Evolutionary conservation across 2,888 invertebrate genomes (phyloP), one percentile per base, ranked within the genome.

Genomic region (Heliconius ethilla): DNA sequence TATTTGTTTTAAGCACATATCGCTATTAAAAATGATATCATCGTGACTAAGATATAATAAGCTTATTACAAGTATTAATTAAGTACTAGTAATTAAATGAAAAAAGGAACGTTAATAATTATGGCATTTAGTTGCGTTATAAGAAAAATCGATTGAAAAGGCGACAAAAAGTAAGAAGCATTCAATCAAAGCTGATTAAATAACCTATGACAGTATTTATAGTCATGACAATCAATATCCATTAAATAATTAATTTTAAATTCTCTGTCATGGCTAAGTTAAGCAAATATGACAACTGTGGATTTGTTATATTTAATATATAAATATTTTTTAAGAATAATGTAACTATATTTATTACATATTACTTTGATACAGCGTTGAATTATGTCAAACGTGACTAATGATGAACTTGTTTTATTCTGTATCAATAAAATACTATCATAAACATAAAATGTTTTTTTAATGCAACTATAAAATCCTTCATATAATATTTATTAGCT

Each of bases 1-100:
- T 59, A 65, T 76, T 70, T 27, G 59, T 65, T 62, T 70, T 66
- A 63, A 70, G 74, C 78, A 77, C 79, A 77, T 79, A 79, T 74
- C 73, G 63, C 75, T 76, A 65, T 27, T 45, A 72, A 72, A 72
- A 65, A 11, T 37, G 51, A 66, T 37, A 37, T 55, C 29, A 10
- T 11, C 18, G n/a, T 37, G 27, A n/a, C 66, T 37, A 66, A 22
- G 27, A 37, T 27, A 3, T 72, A 77, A 77, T 72, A 65, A 33
- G 51, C n/a, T 33, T 25, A 66, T 66, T 70, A 59, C 55, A 75
- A 72, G 67, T 40, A 70, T 55, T 76, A 72, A 25, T 33, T 25
- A 33, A 55, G 6, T 55, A 37, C n/a, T 55, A 55, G 33, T 70
- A 27, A 51, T 62, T 18, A 65, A 45, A 62, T 33, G 18, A 76